A percentile compares a stretch with the other conserved stretches of the same genome.
Evolutionary conservation across 2,113 vertebrate species (phyloP).

Genomic region (Thunnus maccoyii): DNA sequence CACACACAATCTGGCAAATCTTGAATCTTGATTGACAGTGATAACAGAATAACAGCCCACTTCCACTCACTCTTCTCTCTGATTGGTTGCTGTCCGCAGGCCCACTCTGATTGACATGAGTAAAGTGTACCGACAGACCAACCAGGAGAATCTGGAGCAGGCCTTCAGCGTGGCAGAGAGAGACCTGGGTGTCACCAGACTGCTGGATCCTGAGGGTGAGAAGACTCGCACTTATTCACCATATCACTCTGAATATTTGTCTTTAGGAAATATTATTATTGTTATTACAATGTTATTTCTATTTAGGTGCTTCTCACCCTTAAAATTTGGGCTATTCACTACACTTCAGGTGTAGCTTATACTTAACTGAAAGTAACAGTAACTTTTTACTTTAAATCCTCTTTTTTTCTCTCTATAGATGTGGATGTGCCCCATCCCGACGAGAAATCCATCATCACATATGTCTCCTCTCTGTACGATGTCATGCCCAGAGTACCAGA

Average conservation of each 20-base stretch:
- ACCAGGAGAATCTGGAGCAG: constrained; percentile 95
- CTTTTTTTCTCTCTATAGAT: constrained; percentile 63
- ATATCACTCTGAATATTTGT: no score
- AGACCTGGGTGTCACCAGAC: constrained; percentile 92
- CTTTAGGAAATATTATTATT: no score
- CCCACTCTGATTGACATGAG: constrained; percentile 92
- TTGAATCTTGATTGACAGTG: background rate
- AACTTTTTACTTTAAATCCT: background rate
- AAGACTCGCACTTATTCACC: background rate
- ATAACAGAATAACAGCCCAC: fast-evolving
- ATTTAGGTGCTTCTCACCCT: no score
- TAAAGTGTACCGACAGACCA: constrained; percentile 91
- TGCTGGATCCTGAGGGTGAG: constrained; percentile 95
- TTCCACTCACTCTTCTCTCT: background rate
- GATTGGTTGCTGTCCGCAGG: constrained; percentile 74
- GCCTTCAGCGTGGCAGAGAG: constrained; percentile 93
- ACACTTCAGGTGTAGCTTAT: no score
- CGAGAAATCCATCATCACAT: constrained; percentile 88
- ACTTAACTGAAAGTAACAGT: background rate
- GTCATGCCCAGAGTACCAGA: constrained; percentile 94
- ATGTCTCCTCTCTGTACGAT: constrained; percentile 91
- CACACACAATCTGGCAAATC: background rate
- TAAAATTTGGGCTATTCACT: no score
- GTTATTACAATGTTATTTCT: no score
- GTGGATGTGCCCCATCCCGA: constrained; percentile 86